Evolutionary conservation across 1,140 invertebrate species (phyloP).

Genomic region (Bradynema listronoti): DNA sequence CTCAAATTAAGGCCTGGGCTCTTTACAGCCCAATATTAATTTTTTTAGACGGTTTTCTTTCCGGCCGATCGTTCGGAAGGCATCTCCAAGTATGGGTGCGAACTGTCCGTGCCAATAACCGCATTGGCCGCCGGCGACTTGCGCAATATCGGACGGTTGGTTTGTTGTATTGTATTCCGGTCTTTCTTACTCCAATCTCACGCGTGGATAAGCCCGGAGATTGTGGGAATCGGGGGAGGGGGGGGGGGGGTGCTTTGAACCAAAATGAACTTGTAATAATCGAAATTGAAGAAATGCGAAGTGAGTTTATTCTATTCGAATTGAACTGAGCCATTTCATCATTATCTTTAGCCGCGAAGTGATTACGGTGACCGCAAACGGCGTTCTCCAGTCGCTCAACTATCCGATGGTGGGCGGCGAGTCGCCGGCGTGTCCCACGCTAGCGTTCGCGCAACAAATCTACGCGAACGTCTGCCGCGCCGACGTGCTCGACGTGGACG

Average conservation of each 20-base stretch:
- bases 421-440: conserved; percentile 4
- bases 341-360: conserved; percentile 36
- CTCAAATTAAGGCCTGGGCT: too few species aligned
- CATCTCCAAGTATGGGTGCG: conserved; percentile 35
- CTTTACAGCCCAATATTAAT: too few species aligned
- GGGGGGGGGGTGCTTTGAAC: too few species aligned
- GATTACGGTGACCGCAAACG: conserved; percentile 36
- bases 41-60: conserved; percentile 42
- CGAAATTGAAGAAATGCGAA: too few species aligned
- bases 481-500: conserved; percentile 47
- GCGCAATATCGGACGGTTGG: conserved; percentile 22
- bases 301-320: not conserved
- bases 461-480: conserved; percentile 46
- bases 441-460: conserved; percentile 36
- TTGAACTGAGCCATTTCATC: too few species aligned
- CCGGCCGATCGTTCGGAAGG: conserved; percentile 31
- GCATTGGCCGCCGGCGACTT: conserved; percentile 35
- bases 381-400: conserved; percentile 27
- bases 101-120: conserved; percentile 30
- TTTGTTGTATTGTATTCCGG: not conserved
- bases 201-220: not conserved
- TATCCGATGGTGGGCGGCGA: conserved; percentile 39
- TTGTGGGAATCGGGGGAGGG: not conserved
- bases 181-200: not conserved
- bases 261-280: too few species aligned